These are phyloP conservation scores for Carpatolechia fugitivella DNA, from an alignment of 2,888 invertebrate species.

Conservation along the genomic window DNA sequence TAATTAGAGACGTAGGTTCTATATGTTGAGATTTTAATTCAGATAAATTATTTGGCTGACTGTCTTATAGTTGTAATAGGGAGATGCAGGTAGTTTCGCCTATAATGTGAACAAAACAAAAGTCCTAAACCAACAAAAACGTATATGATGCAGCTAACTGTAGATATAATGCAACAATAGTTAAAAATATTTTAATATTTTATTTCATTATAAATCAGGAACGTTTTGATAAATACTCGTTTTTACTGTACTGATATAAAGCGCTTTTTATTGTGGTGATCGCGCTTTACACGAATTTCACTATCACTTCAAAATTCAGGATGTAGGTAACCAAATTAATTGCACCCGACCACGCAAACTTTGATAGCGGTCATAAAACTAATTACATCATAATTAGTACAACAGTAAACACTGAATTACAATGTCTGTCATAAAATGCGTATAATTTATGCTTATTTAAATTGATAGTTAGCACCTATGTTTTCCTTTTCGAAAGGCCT, in stretches of 20 bases:
- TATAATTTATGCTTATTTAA: constrained; percentile 1
- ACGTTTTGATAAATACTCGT: too few species aligned
- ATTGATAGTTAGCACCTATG: not conserved
- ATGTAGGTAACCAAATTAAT: constrained; percentile 49
- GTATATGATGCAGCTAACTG: too few species aligned
- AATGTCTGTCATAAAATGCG: constrained; percentile 30
- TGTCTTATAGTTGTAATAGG: too few species aligned
- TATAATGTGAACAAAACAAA: too few species aligned
- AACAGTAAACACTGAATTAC: constrained; percentile 49
- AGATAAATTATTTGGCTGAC: too few species aligned
- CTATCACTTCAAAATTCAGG: constrained; percentile 55
- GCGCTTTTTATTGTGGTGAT: not conserved
- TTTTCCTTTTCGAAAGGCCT: not conserved
- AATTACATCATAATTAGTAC: constrained; percentile 42
- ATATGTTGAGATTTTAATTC: too few species aligned
- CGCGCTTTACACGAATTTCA: constrained; percentile 22
- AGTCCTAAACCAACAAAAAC: too few species aligned
- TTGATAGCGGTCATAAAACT: constrained; percentile 47
- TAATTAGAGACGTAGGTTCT: too few species aligned
- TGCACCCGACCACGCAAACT: constrained; percentile 47
- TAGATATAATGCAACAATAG: too few species aligned
- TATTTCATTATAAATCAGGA: too few species aligned
- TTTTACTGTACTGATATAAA: not conserved
- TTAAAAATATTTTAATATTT: too few species aligned
- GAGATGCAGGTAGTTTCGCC: too few species aligned